These are phyloP conservation scores for Penelope pileata DNA, from an alignment of 2,113 vertebrate genomes.

Conservation along the genomic window DNA sequence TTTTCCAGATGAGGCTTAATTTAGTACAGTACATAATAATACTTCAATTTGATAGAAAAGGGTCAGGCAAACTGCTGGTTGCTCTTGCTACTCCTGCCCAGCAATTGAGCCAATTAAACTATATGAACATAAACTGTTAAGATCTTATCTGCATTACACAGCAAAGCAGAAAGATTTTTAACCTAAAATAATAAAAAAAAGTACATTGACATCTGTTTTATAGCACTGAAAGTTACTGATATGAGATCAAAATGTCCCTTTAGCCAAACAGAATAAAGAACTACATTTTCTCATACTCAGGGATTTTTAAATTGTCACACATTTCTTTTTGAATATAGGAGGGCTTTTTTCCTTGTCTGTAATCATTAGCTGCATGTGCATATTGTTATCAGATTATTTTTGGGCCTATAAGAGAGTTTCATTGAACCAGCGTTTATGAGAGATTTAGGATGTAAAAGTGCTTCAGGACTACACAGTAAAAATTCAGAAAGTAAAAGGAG, in stretches of 20 bases:
- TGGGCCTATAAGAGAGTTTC: not conserved
- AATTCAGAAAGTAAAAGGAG: not conserved
- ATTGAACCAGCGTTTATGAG: not conserved
- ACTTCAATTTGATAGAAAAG: slow-evolving; percentile 39
- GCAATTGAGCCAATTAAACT: not conserved
- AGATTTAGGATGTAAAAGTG: not conserved
- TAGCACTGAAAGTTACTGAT: not conserved
- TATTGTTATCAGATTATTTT: not conserved
- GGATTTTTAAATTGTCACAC: not conserved
- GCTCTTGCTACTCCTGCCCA: not conserved
- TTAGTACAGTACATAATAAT: slow-evolving; percentile 34
- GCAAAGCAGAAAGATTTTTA: not conserved
- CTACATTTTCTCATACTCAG: accelerated
- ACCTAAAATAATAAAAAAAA: not conserved
- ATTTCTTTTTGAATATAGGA: not conserved
- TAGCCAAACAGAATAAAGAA: not conserved
- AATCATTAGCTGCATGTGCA: not conserved
- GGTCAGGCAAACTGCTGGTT: slow-evolving; percentile 4
- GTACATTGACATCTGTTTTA: not conserved
- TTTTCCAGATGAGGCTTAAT: slow-evolving; percentile 52
- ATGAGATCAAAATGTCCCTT: not conserved
- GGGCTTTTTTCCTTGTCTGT: not conserved
- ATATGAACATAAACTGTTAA: not conserved
- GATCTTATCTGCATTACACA: not conserved
- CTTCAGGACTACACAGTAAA: not conserved